Evolutionary conservation across 2,888 invertebrate genomes (phyloP), one percentile per base, ranked within the genome.

Genomic region (Perizoma affinitatum): DNA sequence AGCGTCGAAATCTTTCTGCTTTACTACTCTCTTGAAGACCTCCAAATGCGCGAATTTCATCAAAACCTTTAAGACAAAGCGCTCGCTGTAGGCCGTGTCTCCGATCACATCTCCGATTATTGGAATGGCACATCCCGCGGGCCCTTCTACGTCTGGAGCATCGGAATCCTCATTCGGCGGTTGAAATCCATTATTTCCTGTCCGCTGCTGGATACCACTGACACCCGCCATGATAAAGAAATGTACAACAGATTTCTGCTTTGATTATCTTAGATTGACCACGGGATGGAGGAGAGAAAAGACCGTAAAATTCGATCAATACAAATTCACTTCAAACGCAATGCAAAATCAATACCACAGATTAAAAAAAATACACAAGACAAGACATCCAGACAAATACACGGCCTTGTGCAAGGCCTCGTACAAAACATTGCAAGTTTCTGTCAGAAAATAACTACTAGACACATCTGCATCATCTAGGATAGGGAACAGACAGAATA

Each of bases 31-130:
- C 46, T 92, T 88, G 5, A 90, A 67, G 3, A 85, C 84, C 54
- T 90, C 86, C 43, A 90, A 76, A 73, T 94, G 89, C 0, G 93
- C 93, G 9, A 96, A 84, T 79, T 94, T 94, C 58, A 96, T 82
- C 11, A 96, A 78, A 11, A 95, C 94, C 80, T 94, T 95, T 35
- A 96, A 83, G 7, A 96, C 95, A 79, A 95, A 96, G 38, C 95
- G 90, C 80, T 95, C 95, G 76, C 96, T 97, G 79, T 96, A 97
- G 36, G 96, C 93, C 0, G 97, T 97, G 65, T 95, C 94, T 7
- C 97, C 97, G 59, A 97, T 96, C 3, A 95, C 95, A 86, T 97
- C 97, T 11, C 96, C 97, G 74, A 93, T 93, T 54, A 96, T 88
- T 9, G 75, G 74, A 10, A 42, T 47, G 4, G n/a, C 36, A 33